These are phyloP conservation scores for Pelecanoides urinatrix DNA, from an alignment of 2,113 vertebrate genomes.

Conservation along the genomic window DNA sequence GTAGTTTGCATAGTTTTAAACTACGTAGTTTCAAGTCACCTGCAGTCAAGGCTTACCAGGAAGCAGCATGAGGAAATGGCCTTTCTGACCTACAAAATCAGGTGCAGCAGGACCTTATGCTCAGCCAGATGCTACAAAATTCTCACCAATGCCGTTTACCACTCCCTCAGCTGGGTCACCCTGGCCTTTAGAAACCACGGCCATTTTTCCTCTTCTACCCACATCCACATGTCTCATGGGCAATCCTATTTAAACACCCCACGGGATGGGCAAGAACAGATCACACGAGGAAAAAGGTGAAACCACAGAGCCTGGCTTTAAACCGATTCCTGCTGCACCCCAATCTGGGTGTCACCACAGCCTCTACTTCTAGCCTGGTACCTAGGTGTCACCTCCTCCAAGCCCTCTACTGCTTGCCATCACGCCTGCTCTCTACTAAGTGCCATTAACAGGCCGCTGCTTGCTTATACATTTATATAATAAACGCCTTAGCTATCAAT, in stretches of 20 bases:
- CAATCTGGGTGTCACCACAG: neutral
- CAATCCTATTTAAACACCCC: neutral
- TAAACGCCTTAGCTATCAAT: neutral
- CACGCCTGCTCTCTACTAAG: neutral
- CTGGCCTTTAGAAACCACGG: neutral
- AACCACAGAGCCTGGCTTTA: neutral
- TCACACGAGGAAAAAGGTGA: neutral
- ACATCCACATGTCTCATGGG: accelerated
- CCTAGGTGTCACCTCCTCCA: neutral
- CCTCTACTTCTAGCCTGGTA: neutral
- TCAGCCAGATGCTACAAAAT: neutral
- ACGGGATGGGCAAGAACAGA: neutral
- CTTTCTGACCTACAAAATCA: neutral
- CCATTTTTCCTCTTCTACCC: neutral
- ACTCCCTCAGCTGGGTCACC: neutral
- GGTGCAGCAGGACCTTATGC: neutral
- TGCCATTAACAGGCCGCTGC: neutral
- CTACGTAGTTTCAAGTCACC: neutral
- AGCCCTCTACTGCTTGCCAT: neutral
- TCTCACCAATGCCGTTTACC: accelerated
- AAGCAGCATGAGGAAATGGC: neutral
- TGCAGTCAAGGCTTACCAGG: neutral
- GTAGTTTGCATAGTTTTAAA: neutral
- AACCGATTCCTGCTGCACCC: neutral
- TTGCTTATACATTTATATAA: neutral